These are phyloP conservation scores for Eupithecia inturbata DNA, from an alignment of 2,888 invertebrate genomes.

Conservation along the genomic window DNA sequence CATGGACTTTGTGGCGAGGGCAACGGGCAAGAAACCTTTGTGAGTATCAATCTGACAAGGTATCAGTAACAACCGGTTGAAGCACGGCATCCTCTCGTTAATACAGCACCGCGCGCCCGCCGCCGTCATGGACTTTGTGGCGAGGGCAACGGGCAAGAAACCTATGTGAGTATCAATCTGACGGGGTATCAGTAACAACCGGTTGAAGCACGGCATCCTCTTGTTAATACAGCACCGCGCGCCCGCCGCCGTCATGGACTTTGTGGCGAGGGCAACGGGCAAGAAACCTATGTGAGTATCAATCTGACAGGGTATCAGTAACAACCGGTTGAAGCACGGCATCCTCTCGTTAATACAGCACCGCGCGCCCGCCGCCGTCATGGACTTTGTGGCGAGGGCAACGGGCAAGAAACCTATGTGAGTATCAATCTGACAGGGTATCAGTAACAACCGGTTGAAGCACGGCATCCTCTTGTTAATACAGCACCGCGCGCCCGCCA, in stretches of 20 bases:
- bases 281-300: conserved; percentile 88
- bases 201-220: no score
- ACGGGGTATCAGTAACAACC: not conserved
- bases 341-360: no score
- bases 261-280: conserved; percentile 56
- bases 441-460: no score
- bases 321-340: no score
- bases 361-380: no score
- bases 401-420: no score
- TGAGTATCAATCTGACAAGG: conserved; percentile 66
- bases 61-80: not conserved
- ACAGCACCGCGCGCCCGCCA: no score
- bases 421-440: no score
- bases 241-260: conserved; percentile 92
- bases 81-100: no score
- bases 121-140: conserved; percentile 87
- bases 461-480: no score
- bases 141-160: conserved; percentile 55
- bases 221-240: conserved; percentile 83
- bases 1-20: conserved; percentile 82
- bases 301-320: not conserved
- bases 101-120: conserved; percentile 91
- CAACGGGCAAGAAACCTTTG: conserved; percentile 85
- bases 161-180: conserved; percentile 86
- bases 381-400: no score